Evolutionary conservation across 2,888 invertebrate species (phyloP).

Genomic region (Aporophyla lueneburgensis): DNA sequence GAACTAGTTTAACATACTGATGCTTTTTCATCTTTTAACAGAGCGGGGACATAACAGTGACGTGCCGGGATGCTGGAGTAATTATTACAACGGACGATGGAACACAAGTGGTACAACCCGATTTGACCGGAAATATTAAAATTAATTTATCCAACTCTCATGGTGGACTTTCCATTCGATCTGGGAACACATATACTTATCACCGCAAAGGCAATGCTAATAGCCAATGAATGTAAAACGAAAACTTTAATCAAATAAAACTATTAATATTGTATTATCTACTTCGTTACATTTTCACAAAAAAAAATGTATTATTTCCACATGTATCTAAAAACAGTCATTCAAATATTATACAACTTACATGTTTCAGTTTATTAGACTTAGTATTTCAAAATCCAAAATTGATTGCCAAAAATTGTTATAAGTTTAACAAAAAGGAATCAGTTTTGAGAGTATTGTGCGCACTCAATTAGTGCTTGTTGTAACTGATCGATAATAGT

Average conservation of each 20-base stretch:
- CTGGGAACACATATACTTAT: neutral
- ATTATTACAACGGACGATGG: neutral
- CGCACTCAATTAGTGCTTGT: too few species aligned
- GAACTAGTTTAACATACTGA: neutral
- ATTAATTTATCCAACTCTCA: too few species aligned
- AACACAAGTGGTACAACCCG: neutral
- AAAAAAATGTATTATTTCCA: constrained; percentile 3
- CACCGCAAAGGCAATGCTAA: neutral
- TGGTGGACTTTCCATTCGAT: too few species aligned
- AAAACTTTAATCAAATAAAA: neutral
- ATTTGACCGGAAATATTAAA: too few species aligned
- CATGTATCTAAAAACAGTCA: neutral
- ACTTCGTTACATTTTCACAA: neutral
- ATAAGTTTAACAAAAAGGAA: too few species aligned
- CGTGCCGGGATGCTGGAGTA: neutral
- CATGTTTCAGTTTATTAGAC: too few species aligned
- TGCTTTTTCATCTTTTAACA: neutral
- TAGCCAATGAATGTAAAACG: neutral
- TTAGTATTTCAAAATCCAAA: too few species aligned
- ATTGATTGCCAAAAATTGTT: too few species aligned
- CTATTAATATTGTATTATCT: neutral
- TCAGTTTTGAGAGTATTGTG: too few species aligned
- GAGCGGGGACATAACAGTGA: neutral
- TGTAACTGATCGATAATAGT: too few species aligned
- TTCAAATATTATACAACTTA: too few species aligned